Conservation (phyloP, 1,140 invertebrate species). For the Apis dorsata region DNA sequence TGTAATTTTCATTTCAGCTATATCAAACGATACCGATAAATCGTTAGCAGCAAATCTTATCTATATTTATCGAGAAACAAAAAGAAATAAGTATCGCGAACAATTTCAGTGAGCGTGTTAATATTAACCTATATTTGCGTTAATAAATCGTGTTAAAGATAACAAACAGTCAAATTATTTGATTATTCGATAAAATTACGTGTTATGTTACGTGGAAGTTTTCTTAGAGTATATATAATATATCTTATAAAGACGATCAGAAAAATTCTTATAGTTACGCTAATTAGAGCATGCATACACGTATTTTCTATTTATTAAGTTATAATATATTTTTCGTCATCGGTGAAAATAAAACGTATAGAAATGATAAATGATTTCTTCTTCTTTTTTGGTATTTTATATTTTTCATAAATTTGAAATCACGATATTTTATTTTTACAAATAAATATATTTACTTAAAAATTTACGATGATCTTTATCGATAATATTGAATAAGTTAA, state of each 20-base stretch:
- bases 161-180: conserved; percentile 25
- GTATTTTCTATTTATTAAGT: background rate
- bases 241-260: background rate
- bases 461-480: background rate
- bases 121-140: background rate
- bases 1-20: background rate
- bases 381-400: background rate
- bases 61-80: background rate
- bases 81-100: background rate
- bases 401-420: background rate
- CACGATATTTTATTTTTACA: background rate
- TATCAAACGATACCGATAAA: background rate
- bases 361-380: background rate
- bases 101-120: background rate
- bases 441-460: background rate
- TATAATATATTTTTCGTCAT: background rate
- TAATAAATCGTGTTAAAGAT: conserved; percentile 25
- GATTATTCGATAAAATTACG: conserved; percentile 21
- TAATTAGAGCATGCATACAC: conserved; percentile 6
- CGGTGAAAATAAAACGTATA: background rate
- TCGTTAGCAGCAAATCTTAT: conserved; percentile 2
- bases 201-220: conserved; percentile 27
- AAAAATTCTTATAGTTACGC: conserved; percentile 24
- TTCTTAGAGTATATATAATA: conserved; percentile 21
- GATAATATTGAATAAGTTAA: background rate